A percentile compares a stretch with the other conserved stretches of the same genome.
Conservation (phyloP, 23 tunicate genomes). For the Botrylloides violaceus region DNA sequence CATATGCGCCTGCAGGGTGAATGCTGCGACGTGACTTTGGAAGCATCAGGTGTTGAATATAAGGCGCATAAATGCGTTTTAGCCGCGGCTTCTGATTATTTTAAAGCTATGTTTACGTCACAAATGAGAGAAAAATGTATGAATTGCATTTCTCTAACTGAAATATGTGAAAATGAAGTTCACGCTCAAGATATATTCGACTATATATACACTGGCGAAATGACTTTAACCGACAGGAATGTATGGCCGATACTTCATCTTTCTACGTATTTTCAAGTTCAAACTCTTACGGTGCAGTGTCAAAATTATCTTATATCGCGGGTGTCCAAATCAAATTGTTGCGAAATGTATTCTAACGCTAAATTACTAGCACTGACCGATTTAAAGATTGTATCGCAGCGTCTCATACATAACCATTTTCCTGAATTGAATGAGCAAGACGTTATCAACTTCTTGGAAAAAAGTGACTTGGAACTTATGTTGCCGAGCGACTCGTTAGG, state of each 20-base stretch:
- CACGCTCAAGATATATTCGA: constrained; percentile 39
- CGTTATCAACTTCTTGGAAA: constrained; percentile 26
- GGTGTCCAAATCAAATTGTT: constrained; percentile 24
- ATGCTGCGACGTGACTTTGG: constrained; percentile 76
- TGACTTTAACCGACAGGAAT: constrained; percentile 25
- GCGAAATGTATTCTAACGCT: constrained; percentile 20
- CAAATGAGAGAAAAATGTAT: constrained; percentile 45
- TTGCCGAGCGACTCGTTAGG: constrained; percentile 39
- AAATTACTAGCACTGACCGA: constrained; percentile 33
- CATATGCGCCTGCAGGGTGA: constrained; percentile 33
- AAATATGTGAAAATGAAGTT: constrained; percentile 24
- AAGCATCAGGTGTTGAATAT: constrained; percentile 26
- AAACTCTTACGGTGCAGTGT: constrained; percentile 38
- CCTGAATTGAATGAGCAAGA: constrained; percentile 11
- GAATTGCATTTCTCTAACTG: constrained; percentile 20
- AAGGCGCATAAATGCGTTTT: constrained; percentile 74
- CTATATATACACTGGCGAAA: constrained; percentile 81
- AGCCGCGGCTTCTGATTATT: constrained; percentile 89
- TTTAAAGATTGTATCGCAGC: neutral
- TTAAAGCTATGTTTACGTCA: constrained; percentile 73
- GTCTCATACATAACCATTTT: constrained; percentile 47
- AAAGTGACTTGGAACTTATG: constrained; percentile 24
- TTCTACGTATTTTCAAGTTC: constrained; percentile 64
- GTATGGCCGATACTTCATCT: constrained; percentile 29
- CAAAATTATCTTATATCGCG: constrained; percentile 21